Conservation (phyloP, 2,797 vertebrate genomes). For the Lagothrix lagotricha region DNA sequence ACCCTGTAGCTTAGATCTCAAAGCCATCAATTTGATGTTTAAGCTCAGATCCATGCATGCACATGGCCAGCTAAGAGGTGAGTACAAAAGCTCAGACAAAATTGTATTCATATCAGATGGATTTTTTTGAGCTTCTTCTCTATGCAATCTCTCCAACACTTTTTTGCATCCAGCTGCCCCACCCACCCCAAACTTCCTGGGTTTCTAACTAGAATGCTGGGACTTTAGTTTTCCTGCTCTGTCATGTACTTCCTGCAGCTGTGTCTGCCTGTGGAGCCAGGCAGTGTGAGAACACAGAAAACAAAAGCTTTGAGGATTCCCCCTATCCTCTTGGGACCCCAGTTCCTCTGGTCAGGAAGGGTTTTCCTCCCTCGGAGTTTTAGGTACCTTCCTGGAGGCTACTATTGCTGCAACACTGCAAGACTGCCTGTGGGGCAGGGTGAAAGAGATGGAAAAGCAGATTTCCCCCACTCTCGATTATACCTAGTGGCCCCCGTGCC, state of each 20-base stretch:
- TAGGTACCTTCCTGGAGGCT: neutral
- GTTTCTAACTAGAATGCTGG: constrained; percentile 1
- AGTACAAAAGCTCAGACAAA: neutral
- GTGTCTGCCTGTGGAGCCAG: neutral
- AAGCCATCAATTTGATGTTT: neutral
- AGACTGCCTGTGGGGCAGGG: neutral
- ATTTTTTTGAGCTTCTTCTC: neutral
- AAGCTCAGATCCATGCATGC: neutral
- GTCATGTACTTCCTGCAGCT: neutral
- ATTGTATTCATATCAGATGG: neutral
- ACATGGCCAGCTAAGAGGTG: neutral
- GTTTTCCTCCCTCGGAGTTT: neutral
- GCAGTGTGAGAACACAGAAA: neutral
- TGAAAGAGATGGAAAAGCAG: neutral
- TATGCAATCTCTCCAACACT: neutral
- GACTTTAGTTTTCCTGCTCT: neutral
- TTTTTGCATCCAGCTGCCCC: neutral
- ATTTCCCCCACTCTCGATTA: neutral
- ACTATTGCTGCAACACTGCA: neutral
- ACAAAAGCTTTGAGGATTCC: neutral
- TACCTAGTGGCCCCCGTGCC: neutral
- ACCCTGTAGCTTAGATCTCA: neutral
- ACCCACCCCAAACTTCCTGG: neutral
- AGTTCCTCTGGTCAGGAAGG: neutral
- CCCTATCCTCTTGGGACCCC: neutral